These are phyloP conservation scores for Chionoecetes opilio DNA, from an alignment of 1,140 invertebrate genomes.

Conservation along the genomic window DNA sequence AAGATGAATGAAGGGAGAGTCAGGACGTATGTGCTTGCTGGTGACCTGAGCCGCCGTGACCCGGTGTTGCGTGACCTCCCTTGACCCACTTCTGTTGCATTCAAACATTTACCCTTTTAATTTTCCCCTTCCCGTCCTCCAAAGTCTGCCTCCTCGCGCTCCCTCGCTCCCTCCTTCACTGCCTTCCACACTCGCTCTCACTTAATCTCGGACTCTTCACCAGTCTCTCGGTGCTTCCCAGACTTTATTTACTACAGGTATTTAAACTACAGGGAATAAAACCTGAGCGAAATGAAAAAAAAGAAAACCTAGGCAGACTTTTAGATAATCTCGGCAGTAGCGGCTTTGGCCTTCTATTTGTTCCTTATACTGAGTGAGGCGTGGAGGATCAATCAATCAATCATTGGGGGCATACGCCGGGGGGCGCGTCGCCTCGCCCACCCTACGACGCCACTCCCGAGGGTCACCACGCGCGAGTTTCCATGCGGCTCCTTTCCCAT, in stretches of 20 bases:
- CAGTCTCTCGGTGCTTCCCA: background rate
- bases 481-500: too few relatives aligned
- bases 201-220: background rate
- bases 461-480: too few relatives aligned
- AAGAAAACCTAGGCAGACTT: background rate
- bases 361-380: background rate
- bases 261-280: background rate
- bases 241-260: background rate
- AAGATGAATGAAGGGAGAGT: too few relatives aligned
- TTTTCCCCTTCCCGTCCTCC: background rate
- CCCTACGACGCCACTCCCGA: too few relatives aligned
- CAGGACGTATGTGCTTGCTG: too few relatives aligned
- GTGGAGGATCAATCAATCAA: too few relatives aligned
- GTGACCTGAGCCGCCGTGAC: background rate
- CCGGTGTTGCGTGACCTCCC: background rate
- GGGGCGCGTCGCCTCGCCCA: too few relatives aligned
- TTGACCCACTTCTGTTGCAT: background rate
- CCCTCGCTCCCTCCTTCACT: background rate
- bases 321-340: background rate
- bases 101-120: background rate
- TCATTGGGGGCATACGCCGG: too few relatives aligned
- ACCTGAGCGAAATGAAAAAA: background rate
- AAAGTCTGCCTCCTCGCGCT: background rate
- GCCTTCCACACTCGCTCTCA: background rate
- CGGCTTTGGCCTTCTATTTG: background rate